Conservation (phyloP, 1,140 invertebrate genomes). For the Eciton burchellii region DNA sequence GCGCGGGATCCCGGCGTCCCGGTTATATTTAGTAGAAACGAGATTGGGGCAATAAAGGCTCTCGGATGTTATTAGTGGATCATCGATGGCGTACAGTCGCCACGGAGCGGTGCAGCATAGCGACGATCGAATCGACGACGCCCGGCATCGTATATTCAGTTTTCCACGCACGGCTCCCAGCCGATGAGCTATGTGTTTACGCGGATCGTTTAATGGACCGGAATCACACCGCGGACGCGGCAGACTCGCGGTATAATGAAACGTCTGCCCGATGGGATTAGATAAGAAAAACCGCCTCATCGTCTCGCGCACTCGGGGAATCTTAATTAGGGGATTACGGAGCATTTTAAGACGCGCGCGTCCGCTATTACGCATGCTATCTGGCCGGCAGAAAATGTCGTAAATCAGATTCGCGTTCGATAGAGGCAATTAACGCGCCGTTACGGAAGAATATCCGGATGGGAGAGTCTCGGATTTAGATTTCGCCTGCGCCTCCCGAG, state of each 20-base stretch:
- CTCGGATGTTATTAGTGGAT: slow-evolving; percentile 43
- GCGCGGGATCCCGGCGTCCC: slow-evolving; percentile 10
- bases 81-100: slow-evolving; percentile 29
- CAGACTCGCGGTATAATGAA: neutral
- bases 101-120: neutral
- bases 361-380: neutral
- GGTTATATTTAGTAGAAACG: slow-evolving; percentile 51
- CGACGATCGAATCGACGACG: slow-evolving; percentile 10
- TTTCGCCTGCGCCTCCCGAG: neutral
- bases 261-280: neutral
- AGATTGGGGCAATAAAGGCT: neutral
- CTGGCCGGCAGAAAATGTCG: too few relatives aligned
- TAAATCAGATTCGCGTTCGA: neutral
- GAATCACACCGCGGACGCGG: neutral
- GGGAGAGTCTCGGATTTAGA: neutral
- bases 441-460: neutral
- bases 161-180: neutral
- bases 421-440: neutral
- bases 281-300: neutral
- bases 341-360: neutral
- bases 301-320: neutral
- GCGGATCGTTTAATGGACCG: slow-evolving; percentile 6
- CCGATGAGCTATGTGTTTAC: slow-evolving; percentile 12
- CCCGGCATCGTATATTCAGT: neutral
- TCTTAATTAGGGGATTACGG: slow-evolving; percentile 1